Evolutionary conservation across 2,888 invertebrate genomes (phyloP).

Genomic region (Plagiodera versicolora): DNA sequence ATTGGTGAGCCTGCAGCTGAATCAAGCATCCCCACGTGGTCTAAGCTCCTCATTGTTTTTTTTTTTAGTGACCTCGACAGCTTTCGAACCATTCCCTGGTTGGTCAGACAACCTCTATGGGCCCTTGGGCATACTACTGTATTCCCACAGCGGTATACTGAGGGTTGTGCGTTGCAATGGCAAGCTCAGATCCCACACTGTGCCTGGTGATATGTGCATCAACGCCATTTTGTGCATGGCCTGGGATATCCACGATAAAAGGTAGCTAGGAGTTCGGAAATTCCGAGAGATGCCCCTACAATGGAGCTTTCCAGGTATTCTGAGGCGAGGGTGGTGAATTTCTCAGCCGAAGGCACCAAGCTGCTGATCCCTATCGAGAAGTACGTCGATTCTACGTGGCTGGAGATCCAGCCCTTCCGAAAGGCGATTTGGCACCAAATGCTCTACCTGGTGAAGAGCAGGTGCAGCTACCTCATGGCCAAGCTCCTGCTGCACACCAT

Average conservation of each 20-base stretch:
- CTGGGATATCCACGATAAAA: slow-evolving; percentile 45
- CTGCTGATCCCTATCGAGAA: slow-evolving; percentile 32
- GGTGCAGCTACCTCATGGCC: slow-evolving; percentile 21
- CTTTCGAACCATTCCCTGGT: slow-evolving; percentile 58
- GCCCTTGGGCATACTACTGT: slow-evolving; percentile 50
- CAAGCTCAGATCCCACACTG: slow-evolving; percentile 45
- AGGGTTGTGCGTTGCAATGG: slow-evolving; percentile 43
- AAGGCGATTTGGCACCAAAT: slow-evolving; percentile 38
- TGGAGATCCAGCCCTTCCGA: slow-evolving; percentile 34
- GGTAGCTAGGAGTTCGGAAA: too few species aligned
- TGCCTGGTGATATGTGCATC: slow-evolving; percentile 51
- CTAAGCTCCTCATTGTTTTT: not conserved
- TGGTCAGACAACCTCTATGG: slow-evolving; percentile 71
- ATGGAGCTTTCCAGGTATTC: slow-evolving; percentile 26
- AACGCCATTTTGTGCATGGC: slow-evolving; percentile 52
- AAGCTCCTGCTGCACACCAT: slow-evolving; percentile 35
- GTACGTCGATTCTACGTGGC: slow-evolving; percentile 25
- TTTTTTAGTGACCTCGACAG: slow-evolving; percentile 53
- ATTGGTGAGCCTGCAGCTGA: slow-evolving; percentile 54
- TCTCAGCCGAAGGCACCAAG: slow-evolving; percentile 35
- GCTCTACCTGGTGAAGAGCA: slow-evolving; percentile 32
- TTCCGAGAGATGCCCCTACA: too few species aligned
- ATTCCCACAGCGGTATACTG: slow-evolving; percentile 61
- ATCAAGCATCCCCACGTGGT: too few species aligned
- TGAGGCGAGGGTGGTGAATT: slow-evolving; percentile 31